Evolutionary conservation across 2,888 invertebrate species (phyloP).

Genomic region (Euproctis similis): DNA sequence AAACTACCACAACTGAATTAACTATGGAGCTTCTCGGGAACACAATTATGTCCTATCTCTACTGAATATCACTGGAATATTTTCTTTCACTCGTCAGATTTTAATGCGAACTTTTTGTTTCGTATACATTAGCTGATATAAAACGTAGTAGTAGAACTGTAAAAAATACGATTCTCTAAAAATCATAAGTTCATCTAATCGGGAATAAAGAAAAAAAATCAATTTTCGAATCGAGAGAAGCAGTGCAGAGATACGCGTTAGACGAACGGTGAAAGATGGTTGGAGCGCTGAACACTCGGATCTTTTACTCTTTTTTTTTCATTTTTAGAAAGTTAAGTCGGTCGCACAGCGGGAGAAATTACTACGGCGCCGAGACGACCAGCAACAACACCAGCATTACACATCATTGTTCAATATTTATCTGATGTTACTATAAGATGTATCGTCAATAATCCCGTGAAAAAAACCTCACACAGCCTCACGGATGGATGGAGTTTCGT

Average conservation of each 20-base stretch:
- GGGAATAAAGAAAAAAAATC: conserved; percentile 17
- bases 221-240: conserved; percentile 31
- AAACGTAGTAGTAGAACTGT: conserved; percentile 20
- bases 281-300: conserved; percentile 61
- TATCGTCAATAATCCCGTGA: conserved; percentile 14
- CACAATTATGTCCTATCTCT: no score
- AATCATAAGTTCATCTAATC: conserved; percentile 23
- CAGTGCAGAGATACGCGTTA: conserved; percentile 48
- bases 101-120: no score
- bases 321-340: conserved; percentile 74
- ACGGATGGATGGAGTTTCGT: neutral
- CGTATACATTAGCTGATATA: conserved; percentile 22
- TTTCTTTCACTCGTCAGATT: no score
- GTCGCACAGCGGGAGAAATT: conserved; percentile 69
- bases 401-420: conserved; percentile 57
- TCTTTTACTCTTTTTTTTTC: conserved; percentile 58
- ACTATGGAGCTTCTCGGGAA: no score
- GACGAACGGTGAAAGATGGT: conserved; percentile 69
- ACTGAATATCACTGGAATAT: no score
- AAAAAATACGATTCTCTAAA: conserved; percentile 25
- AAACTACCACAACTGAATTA: no score
- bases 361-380: conserved; percentile 40
- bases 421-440: conserved; percentile 36
- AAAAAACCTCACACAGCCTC: conserved; percentile 5
- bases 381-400: conserved; percentile 56